Evolutionary conservation across 2,888 invertebrate genomes (phyloP), one percentile per base, ranked within the genome.

Genomic region (Pheosia tremula): DNA sequence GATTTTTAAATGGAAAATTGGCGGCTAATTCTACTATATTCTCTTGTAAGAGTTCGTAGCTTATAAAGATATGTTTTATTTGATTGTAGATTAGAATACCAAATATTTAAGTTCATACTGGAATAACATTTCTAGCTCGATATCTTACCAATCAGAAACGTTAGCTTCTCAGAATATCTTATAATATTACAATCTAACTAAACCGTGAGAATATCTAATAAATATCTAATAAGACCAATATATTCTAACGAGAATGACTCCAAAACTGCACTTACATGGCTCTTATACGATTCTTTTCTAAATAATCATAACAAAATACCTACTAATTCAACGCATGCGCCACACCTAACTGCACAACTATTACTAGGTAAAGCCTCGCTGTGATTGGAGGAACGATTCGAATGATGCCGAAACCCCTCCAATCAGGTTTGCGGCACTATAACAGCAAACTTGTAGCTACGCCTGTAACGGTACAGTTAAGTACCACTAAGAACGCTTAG

Each of bases 321-420:
- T 62, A 69, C 72, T 71, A 74, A 80, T 77, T 77, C 58, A 9
- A 57, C 66, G 64, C 59, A 63, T 65, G 69, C 74, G 67, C 63
- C 62, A 64, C 62, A 68, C 72, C 65, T 71, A 56, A 63, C 47
- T 57, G 72, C 81, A 80, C 84, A 82, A 83, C 82, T 82, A 82
- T 80, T 76, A 67, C 84, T 85, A 85, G 82, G 77, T 81, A 77
- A 77, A 84, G 69, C 84, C 83, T 85, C 80, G 78, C 81, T 68
- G 82, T 87, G 89, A 92, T 92, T 92, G 92, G 93, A 84, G 83
- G 82, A 83, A 60, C 72, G 71, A 58, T 62, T 65, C 71, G 68
- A 60, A 74, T 78, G 74, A 72, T 73, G 70, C 60, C 62, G 64
- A 68, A 66, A 66, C 67, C 56, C 74, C 65, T 59, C 90, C 90